phyloP scores from a whole-genome alignment of 2,113 vertebrate species.

The Galbula dea region DNA sequence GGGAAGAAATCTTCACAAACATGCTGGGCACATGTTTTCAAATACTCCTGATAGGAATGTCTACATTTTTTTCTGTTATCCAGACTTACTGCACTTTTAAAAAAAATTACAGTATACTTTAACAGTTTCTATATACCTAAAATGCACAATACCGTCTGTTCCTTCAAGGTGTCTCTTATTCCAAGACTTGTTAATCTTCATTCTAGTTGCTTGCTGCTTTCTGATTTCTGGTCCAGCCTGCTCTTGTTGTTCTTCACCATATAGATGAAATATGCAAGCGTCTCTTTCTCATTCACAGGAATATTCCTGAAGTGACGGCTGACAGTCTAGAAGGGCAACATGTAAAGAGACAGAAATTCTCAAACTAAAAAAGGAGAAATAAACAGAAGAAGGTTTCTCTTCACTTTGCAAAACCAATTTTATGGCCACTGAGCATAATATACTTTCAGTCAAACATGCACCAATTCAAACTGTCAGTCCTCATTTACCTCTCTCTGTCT shows the following conservation, averaged over 20 bases:
- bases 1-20: slow-evolving; percentile 66
- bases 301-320: slow-evolving; percentile 99
- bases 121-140: slow-evolving; percentile 63
- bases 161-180: background rate
- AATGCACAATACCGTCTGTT: slow-evolving; percentile 55
- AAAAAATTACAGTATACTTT: slow-evolving; percentile 66
- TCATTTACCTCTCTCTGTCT: slow-evolving; percentile 43
- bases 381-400: background rate
- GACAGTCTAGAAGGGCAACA: slow-evolving; percentile 83
- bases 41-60: slow-evolving; percentile 62
- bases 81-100: slow-evolving; percentile 55
- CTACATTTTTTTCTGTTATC: slow-evolving; percentile 65
- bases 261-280: slow-evolving; percentile 97
- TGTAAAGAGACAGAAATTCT: background rate
- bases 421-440: background rate
- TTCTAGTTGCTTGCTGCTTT: slow-evolving; percentile 87
- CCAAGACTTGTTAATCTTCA: slow-evolving; percentile 56
- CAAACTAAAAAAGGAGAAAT: slow-evolving; percentile 18
- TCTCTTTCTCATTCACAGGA: slow-evolving; percentile 97
- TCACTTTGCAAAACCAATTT: background rate
- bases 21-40: slow-evolving; percentile 61
- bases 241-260: slow-evolving; percentile 99
- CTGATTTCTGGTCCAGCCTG: slow-evolving; percentile 93
- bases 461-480: background rate
- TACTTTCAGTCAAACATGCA: slow-evolving; percentile 1